phyloP scores from a whole-genome alignment of 2,797 vertebrate genomes.

The Emydoidea blandingii region DNA sequence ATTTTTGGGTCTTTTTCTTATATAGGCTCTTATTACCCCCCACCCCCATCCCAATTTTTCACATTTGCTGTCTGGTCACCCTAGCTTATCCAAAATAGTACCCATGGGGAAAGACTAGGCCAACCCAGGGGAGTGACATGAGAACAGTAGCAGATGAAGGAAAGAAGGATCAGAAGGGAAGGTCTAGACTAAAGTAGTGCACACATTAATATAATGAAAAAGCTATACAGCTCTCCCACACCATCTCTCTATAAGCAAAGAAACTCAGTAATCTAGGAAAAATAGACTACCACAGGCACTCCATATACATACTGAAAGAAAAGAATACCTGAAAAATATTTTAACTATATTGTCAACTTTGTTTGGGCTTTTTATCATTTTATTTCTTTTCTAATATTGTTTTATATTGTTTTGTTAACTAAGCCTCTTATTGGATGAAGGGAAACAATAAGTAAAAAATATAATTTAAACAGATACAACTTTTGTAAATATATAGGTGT shows the following conservation, averaged over 20 bases:
- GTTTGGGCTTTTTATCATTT: neutral
- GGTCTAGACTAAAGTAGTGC: neutral
- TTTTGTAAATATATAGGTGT: neutral
- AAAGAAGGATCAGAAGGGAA: neutral
- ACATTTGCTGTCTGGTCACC: too few relatives aligned
- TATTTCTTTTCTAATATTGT: neutral
- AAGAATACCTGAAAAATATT: neutral
- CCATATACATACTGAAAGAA: neutral
- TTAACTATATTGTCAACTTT: neutral
- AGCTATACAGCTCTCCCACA: accelerated
- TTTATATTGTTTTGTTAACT: neutral
- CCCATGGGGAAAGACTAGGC: neutral
- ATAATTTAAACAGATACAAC: neutral
- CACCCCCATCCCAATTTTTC: too few relatives aligned
- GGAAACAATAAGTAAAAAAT: neutral
- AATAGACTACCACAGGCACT: neutral
- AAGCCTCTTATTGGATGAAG: neutral
- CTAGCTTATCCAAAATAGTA: neutral
- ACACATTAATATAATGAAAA: neutral
- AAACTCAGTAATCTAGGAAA: neutral
- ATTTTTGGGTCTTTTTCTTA: too few relatives aligned
- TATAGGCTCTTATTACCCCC: too few relatives aligned
- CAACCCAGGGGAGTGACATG: neutral
- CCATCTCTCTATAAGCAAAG: neutral
- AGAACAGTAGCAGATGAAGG: neutral